Evolutionary conservation across 2,113 vertebrate genomes (phyloP).

Genomic region (Barbus barbus): DNA sequence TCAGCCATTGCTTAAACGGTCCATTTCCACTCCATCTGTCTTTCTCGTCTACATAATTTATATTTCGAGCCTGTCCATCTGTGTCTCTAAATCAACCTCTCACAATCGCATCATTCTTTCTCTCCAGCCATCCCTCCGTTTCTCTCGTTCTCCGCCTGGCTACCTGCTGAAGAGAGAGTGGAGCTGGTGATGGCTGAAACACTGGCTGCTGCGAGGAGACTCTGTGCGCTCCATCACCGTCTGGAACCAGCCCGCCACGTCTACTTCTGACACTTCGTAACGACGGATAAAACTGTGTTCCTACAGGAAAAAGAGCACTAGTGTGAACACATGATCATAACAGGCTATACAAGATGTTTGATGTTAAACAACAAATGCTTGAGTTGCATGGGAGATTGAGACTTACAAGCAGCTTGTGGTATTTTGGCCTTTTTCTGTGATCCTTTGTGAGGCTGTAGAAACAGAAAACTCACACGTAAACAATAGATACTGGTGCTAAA

Average conservation of each 20-base stretch:
- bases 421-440: conserved; percentile 99
- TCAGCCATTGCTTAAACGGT: conserved; percentile 34
- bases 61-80: conserved; percentile 4
- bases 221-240: conserved; percentile 93
- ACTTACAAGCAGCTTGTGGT: conserved; percentile 92
- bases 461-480: not conserved
- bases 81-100: conserved; percentile 11
- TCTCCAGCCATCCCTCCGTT: conserved; percentile 7
- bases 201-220: conserved; percentile 88
- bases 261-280: conserved; percentile 90
- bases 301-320: conserved; percentile 59
- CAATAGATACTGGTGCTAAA: too few species aligned
- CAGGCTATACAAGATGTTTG: not conserved
- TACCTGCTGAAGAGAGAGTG: conserved; percentile 96
- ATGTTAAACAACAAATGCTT: too few species aligned
- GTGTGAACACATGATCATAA: not conserved
- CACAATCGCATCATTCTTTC: not conserved
- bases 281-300: conserved; percentile 92
- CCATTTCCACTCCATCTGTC: conserved; percentile 20
- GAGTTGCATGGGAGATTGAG: not conserved
- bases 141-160: conserved; percentile 61
- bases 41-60: not conserved
- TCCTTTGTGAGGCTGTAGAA: conserved; percentile 92
- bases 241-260: conserved; percentile 96
- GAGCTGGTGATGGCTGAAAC: conserved; percentile 89